A percentile compares a stretch with the other conserved stretches of the same genome.
Conservation (phyloP, 2,113 vertebrate genomes). For the Potamarius usumacintae region DNA sequence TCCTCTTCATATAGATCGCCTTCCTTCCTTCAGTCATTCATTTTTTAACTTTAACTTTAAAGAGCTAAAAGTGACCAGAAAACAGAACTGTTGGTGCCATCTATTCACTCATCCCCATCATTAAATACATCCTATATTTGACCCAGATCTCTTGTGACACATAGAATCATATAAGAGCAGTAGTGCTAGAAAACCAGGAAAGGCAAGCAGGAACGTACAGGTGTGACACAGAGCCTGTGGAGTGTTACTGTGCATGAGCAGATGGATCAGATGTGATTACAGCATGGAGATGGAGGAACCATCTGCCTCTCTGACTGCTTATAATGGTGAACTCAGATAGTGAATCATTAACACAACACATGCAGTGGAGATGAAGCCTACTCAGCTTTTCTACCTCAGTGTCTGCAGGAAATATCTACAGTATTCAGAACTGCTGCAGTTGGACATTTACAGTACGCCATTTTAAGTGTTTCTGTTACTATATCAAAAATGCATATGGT, state of each 20-base stretch:
- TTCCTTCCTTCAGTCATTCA: not conserved
- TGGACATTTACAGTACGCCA: constrained; percentile 4
- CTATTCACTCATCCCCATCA: not conserved
- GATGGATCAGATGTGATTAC: constrained; percentile 54
- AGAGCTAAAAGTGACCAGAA: not conserved
- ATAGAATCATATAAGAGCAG: not conserved
- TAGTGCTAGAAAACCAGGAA: constrained; percentile 37
- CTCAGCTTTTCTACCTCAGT: constrained; percentile 16
- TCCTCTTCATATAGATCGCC: constrained; percentile 24
- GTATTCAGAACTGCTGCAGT: constrained; percentile 6
- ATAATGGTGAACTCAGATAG: constrained; percentile 45
- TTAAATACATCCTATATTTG: constrained; percentile 6
- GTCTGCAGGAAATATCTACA: constrained; percentile 2
- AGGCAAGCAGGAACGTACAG: constrained; percentile 49
- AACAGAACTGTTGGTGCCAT: not conserved
- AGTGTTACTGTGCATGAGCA: constrained; percentile 50
- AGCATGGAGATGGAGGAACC: constrained; percentile 54
- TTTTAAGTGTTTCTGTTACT: not conserved
- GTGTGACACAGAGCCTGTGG: constrained; percentile 50
- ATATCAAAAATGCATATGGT: not conserved
- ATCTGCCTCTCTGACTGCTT: constrained; percentile 54
- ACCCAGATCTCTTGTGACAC: constrained; percentile 9
- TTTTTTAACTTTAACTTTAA: not conserved
- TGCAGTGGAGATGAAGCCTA: constrained; percentile 25
- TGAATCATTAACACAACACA: constrained; percentile 46